Base-by-base conservation (phyloP, 2,888 invertebrate species). In the Nomada lathburiana region DNA sequence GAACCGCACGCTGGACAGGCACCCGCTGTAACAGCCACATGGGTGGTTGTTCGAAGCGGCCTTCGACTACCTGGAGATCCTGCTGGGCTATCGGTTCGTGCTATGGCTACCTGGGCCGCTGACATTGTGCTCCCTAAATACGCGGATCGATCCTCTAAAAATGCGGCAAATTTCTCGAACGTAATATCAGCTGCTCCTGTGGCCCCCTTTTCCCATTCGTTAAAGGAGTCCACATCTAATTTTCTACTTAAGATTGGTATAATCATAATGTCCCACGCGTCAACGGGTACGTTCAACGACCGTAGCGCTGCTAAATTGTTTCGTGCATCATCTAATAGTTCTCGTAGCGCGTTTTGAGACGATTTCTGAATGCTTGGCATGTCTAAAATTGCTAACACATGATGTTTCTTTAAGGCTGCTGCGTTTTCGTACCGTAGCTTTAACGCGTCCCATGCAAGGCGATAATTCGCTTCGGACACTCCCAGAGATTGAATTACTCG, bases 401-500 rank as follows among this genome's bases (percentile, higher is more conserved):
- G n/a, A n/a, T n/a, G n/a, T n/a, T n/a, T n/a, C n/a, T n/a, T n/a
- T n/a, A n/a, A n/a, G n/a, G n/a, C n/a, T n/a, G n/a, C n/a, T n/a
- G n/a, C n/a, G n/a, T n/a, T n/a, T 5, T 74, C 60, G 16, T 23
- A 74, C 7, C 69, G 26, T 1, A 13, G 11, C 1, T 29, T 65
- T 5, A 65, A 10, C 36, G 13, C 1, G 2, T 47, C 13, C 50
- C 59, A 70, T 0, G 74, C 67, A 9, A 53, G 1, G 0, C 16
- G 16, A 18, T 67, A 74, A 60, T 67, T 67, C 0, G 18, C 18
- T 7, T 74, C 74, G 0, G 74, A 67, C 0, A 67, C 47, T 0
- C 67, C 67, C 1, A 74, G 36, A 5, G 74, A 44, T 2, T 42
- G 18, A 10, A 74, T 65, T 1, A 67, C 23, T 10, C 67, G 50